phyloP scores from a whole-genome alignment of 2,888 invertebrate species.

The Apamea monoglypha region DNA sequence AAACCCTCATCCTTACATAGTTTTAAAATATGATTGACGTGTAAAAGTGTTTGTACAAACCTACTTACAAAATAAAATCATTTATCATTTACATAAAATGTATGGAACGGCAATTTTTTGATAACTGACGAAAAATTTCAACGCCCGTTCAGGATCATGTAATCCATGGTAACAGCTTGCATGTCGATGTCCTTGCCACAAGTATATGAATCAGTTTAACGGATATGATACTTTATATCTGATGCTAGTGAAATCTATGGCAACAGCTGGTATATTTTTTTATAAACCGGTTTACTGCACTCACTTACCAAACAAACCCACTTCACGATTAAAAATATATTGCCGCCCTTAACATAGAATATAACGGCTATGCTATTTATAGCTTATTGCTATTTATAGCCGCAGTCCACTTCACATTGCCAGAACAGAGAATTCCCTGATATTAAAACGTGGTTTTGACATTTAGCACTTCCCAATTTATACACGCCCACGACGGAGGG shows the following conservation, averaged over 20 bases:
- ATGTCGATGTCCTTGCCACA: too few relatives aligned
- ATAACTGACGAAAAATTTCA: too few relatives aligned
- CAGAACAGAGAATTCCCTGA: neutral
- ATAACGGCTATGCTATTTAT: neutral
- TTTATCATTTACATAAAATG: too few relatives aligned
- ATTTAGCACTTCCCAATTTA: neutral
- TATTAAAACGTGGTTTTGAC: slow-evolving; percentile 1
- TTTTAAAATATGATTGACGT: too few relatives aligned
- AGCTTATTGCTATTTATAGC: slow-evolving; percentile 4
- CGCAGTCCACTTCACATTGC: neutral
- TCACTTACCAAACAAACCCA: neutral
- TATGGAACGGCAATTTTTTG: too few relatives aligned
- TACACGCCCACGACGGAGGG: neutral
- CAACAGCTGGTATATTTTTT: neutral
- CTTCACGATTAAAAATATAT: neutral
- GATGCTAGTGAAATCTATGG: neutral
- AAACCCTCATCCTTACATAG: too few relatives aligned
- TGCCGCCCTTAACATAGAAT: neutral
- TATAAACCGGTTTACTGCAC: neutral
- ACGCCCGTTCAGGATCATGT: too few relatives aligned
- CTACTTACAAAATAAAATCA: too few relatives aligned
- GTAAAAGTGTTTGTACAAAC: too few relatives aligned
- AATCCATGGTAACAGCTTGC: too few relatives aligned
- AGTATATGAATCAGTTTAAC: neutral
- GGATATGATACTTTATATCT: neutral